Evolutionary conservation across 2,888 invertebrate species (phyloP), one percentile per base, ranked within the genome.

Genomic region (Mactromeris polynyma): DNA sequence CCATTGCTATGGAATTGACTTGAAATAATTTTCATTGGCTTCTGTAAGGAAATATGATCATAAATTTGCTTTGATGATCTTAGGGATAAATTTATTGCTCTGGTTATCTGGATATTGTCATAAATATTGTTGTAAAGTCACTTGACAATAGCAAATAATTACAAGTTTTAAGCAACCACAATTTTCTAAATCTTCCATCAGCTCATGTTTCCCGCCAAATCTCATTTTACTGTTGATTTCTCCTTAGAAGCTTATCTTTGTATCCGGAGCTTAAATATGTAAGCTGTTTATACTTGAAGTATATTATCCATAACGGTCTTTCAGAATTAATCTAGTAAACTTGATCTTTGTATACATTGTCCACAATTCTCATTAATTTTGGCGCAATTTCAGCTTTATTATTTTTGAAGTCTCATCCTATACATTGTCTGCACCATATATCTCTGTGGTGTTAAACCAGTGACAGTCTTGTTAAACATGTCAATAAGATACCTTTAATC

Each of bases 401-500:
- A 69, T 83, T 46, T 36, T 79, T 46, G 31, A 40, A 9, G 46
- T 40, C 2, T 79, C 36, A 26, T 42, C 40, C 46, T 79, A 26
- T 79, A 46, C 19, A 40, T 14, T 40, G 21, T 40, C 79, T 46
- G 21, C 79, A 14, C 2, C 73, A 17, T 11, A 33, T 73, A 73
- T 33, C 17, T 73, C 73, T 58, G 7, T 58, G 58, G 1, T 58
- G 2, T 6, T 58, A 36, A 14, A 73, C 73, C n/a, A 36, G 17
- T 33, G 83, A 73, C 33, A 84, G 78, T 84, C 84, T 51, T 84
- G 78, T 84, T 84, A 84, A 42, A 51, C 84, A 54, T 77, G 78
- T 78, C 84, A 78, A 78, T 78, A 77, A 54, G 78, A 84, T 84
- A 46, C 26, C 54, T 38, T 9, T 78, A 84, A 84, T 84, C 84